These are phyloP conservation scores for Phoenicopterus ruber DNA, from an alignment of 2,113 vertebrate genomes.

Conservation along the genomic window DNA sequence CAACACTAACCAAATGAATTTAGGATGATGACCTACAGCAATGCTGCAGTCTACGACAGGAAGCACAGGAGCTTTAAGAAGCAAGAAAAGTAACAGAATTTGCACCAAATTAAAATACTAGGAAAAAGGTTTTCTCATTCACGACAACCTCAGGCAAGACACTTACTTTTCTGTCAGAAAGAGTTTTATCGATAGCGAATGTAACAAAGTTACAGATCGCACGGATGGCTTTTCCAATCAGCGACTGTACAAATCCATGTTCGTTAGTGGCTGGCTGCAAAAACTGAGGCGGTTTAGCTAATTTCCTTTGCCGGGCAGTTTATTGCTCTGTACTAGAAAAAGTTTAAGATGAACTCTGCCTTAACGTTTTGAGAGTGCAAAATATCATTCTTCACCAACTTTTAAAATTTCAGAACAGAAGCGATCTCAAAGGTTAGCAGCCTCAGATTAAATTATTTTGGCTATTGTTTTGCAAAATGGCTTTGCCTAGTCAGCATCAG, in stretches of 20 bases:
- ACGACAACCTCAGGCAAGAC: neutral
- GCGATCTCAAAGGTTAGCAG: neutral
- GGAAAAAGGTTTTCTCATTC: neutral
- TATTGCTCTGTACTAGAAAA: neutral
- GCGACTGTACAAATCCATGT: neutral
- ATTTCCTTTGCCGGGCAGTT: neutral
- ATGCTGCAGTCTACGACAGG: neutral
- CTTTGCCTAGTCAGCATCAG: neutral
- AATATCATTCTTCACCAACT: neutral
- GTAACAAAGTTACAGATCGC: neutral
- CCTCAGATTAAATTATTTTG: neutral
- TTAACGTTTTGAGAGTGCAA: neutral
- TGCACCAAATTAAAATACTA: neutral
- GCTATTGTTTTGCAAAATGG: neutral
- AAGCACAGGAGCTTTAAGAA: neutral
- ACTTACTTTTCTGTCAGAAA: neutral
- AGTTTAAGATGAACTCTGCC: neutral
- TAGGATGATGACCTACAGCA: neutral
- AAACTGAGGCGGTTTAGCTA: neutral
- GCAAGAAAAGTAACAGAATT: neutral
- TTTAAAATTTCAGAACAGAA: neutral
- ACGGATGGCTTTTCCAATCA: neutral
- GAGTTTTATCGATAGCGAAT: neutral
- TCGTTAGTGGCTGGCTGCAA: neutral
- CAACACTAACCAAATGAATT: neutral